Evolutionary conservation across 2,888 invertebrate genomes (phyloP).

Genomic region (Tortrix viridana): DNA sequence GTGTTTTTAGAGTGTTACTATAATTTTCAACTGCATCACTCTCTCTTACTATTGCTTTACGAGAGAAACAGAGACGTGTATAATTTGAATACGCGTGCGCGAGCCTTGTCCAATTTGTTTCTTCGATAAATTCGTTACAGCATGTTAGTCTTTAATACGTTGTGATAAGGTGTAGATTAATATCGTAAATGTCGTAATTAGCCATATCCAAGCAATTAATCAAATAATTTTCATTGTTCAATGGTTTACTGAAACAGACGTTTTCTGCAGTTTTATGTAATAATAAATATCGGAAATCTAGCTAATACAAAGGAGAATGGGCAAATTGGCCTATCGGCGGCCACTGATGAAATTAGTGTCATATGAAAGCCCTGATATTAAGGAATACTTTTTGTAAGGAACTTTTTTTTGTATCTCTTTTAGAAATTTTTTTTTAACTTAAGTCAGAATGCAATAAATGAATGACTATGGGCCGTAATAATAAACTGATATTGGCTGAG

Average conservation of each 20-base stretch:
- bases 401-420: too few relatives aligned
- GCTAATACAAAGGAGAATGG: too few relatives aligned
- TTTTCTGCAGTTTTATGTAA: neutral
- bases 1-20: constrained; percentile 30
- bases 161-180: constrained; percentile 33
- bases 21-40: constrained; percentile 22
- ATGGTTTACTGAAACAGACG: constrained; percentile 34
- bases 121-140: constrained; percentile 39
- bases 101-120: constrained; percentile 46
- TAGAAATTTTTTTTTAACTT: too few relatives aligned
- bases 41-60: constrained; percentile 30
- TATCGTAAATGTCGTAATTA: constrained; percentile 17
- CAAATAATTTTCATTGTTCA: constrained; percentile 40
- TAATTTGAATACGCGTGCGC: constrained; percentile 55
- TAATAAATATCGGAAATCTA: neutral
- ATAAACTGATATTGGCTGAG: too few relatives aligned
- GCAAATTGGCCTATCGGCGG: too few relatives aligned
- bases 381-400: too few relatives aligned
- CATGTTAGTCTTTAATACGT: constrained; percentile 42
- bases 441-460: too few relatives aligned
- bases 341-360: too few relatives aligned
- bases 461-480: too few relatives aligned
- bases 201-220: constrained; percentile 29
- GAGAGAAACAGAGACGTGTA: constrained; percentile 51
- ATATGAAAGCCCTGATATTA: too few relatives aligned